phyloP scores from a whole-genome alignment of 2,888 invertebrate species.

The Mimachlamys varia region DNA sequence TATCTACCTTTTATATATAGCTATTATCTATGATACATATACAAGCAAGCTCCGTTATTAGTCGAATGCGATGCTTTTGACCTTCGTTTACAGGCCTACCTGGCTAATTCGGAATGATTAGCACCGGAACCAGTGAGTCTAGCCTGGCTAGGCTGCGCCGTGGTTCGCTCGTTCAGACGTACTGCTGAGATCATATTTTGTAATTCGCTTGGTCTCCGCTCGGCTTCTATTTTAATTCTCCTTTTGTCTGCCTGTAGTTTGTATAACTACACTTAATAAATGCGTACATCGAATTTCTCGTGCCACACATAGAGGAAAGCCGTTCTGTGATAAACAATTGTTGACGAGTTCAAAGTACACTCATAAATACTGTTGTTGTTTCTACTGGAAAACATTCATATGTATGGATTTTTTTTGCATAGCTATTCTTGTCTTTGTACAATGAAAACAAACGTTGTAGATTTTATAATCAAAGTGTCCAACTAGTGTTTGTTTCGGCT shows the following conservation, averaged over 20 bases:
- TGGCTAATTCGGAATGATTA: neutral
- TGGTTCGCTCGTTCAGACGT: neutral
- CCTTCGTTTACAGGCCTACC: neutral
- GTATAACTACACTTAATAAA: neutral
- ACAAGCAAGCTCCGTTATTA: neutral
- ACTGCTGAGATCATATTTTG: neutral
- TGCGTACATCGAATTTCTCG: neutral
- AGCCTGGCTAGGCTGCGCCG: neutral
- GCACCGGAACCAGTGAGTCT: neutral
- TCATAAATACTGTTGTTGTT: neutral
- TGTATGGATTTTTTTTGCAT: neutral
- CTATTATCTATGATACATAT: neutral
- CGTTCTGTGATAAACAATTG: neutral
- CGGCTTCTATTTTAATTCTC: conserved; percentile 16
- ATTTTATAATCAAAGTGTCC: neutral
- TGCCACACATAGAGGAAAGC: neutral
- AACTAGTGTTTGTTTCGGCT: neutral
- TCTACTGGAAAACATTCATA: neutral
- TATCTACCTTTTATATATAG: conserved; percentile 6
- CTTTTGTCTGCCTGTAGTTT: conserved; percentile 29
- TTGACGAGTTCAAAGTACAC: conserved; percentile 6
- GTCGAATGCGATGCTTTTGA: neutral
- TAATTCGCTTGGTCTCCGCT: conserved; percentile 23
- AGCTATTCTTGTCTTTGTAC: neutral
- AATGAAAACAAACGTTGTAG: neutral